A percentile compares a stretch with the other conserved stretches of the same genome.
phyloP scores from a whole-genome alignment of 2,888 invertebrate genomes.

The Linhomoeus sp. region DNA sequence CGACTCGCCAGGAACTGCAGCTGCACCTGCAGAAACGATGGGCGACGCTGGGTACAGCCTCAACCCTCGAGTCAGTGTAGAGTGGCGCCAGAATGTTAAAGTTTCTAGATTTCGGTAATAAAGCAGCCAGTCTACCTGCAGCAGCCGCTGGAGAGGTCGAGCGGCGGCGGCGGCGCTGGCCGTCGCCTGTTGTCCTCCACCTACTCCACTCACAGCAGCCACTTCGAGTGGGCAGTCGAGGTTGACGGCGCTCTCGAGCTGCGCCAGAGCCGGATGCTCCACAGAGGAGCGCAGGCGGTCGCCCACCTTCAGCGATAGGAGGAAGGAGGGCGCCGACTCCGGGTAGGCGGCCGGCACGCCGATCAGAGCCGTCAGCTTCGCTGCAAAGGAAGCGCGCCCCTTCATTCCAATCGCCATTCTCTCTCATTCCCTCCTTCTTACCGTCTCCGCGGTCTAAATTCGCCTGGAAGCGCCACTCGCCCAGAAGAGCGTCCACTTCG shows the following conservation, averaged over 20 bases:
- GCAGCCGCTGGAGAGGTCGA: no score
- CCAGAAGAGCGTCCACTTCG: no score
- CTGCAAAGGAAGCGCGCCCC: constrained; percentile 30
- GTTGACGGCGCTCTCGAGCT: not conserved
- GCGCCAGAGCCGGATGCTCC: not conserved
- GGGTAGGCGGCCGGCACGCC: constrained; percentile 67
- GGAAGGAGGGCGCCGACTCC: constrained; percentile 51
- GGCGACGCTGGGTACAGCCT: no score
- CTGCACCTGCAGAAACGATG: not conserved
- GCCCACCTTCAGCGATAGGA: constrained; percentile 30
- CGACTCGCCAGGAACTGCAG: not conserved
- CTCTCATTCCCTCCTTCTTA: not conserved
- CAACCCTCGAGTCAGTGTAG: no score
- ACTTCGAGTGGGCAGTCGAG: no score
- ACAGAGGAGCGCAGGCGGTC: not conserved
- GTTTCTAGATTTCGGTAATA: no score
- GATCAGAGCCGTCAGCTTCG: constrained; percentile 53
- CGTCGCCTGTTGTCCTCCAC: no score
- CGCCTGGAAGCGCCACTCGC: constrained; percentile 55
- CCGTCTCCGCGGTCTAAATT: constrained; percentile 25
- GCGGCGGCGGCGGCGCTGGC: no score
- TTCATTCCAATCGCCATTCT: not conserved
- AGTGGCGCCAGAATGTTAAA: no score
- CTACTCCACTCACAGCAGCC: no score
- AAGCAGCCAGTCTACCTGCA: no score